Conservation (phyloP, 2,113 vertebrate species). For the Paracanthobrama guichenoti region DNA sequence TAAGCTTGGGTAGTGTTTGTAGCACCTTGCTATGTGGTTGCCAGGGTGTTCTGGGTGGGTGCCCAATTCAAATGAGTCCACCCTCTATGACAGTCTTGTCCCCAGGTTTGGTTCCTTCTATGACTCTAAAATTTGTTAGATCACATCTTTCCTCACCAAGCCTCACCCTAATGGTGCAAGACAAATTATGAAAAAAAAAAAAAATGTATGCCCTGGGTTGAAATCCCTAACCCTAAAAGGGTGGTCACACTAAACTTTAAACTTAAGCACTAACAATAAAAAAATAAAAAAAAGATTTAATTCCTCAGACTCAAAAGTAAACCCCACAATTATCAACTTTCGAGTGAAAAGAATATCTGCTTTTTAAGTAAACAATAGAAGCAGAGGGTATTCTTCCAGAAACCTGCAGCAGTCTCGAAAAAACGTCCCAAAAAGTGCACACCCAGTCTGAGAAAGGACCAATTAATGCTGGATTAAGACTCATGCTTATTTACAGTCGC, state of each 20-base stretch:
- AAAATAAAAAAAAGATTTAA: background rate
- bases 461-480: conserved; percentile 99
- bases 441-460: conserved; percentile 91
- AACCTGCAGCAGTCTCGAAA: conserved; percentile 67
- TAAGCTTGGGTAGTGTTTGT: background rate
- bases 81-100: background rate
- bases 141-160: background rate
- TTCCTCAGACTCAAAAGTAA: background rate
- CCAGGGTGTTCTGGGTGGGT: background rate
- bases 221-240: background rate
- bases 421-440: conserved; percentile 80
- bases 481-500: conserved; percentile 99
- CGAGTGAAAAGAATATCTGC: conserved; percentile 30
- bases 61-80: background rate
- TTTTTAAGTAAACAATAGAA: conserved; percentile 71
- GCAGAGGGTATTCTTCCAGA: conserved; percentile 66
- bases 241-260: background rate
- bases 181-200: background rate
- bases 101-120: background rate
- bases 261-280: background rate
- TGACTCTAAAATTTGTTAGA: background rate
- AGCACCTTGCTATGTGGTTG: background rate
- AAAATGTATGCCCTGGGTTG: background rate
- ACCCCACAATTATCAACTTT: conserved; percentile 16
- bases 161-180: background rate